Percentiles rank a stretch among this genome's conserved stretches.
Conservation (phyloP, 2,888 invertebrate species). For the Nemurella pictetii region DNA sequence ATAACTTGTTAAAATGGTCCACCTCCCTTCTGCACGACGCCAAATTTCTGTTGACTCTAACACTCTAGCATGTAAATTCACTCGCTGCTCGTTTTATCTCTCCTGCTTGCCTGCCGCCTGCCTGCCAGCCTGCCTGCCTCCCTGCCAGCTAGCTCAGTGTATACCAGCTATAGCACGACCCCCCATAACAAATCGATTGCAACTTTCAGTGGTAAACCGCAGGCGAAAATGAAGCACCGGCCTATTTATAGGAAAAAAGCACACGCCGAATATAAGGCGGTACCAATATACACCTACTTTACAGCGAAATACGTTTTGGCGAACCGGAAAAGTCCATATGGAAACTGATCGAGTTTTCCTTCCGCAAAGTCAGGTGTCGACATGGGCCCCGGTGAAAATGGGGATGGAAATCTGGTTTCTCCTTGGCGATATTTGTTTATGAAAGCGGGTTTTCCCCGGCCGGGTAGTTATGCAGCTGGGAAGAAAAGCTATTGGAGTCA, state of each 20-base stretch:
- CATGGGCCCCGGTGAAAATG: background rate
- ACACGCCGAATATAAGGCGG: background rate
- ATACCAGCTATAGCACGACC: background rate
- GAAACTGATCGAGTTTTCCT: background rate
- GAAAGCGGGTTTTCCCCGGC: background rate
- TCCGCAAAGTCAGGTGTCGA: background rate
- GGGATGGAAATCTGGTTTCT: background rate
- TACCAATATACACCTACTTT: background rate
- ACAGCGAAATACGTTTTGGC: background rate
- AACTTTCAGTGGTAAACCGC: background rate
- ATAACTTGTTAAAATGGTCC: constrained; percentile 41
- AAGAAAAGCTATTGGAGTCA: background rate
- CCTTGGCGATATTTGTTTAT: background rate
- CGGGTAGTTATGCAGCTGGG: background rate
- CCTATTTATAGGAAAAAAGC: background rate
- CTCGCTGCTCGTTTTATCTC: constrained; percentile 12
- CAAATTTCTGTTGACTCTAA: constrained; percentile 40
- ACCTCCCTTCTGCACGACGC: constrained; percentile 33
- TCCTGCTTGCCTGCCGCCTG: background rate
- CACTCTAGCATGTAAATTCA: constrained; percentile 39
- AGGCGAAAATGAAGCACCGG: background rate
- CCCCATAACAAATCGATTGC: background rate
- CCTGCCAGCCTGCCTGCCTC: background rate
- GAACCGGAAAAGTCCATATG: background rate
- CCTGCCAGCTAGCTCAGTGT: background rate